Base-by-base conservation (phyloP, 1,140 invertebrate species). In the Drosophila dunni region DNA sequence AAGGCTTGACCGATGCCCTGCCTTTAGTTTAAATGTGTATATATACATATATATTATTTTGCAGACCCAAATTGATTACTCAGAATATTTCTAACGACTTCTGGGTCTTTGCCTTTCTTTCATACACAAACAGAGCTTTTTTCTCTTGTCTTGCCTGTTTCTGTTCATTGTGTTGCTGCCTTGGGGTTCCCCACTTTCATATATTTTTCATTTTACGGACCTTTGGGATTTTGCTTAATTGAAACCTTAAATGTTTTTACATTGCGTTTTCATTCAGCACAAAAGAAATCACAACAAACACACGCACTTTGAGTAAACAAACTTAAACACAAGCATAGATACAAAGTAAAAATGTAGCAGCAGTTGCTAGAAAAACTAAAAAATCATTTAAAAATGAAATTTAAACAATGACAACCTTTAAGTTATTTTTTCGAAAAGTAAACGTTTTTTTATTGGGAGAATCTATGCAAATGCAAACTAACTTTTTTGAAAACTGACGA, bases 241-340 rank as follows among this genome's bases (percentile, higher is more conserved):
- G 84, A 88, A 88, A 80, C 84, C 83, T 88, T 88, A 83, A 88
- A 88, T 88, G 83, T 88, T 88, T 88, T 89, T 89, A 83, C 83
- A 88, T 79, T 72, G 73, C 73, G 53, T 71, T 88, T 48, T 72
- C 71, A 62, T 70, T 50, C 51, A 66, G 61, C 67, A 70, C 10
- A 10, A 71, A 79, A 68, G 66, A 68, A 69, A 71, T 64, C 58
- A 75, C 58, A 81, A 53, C 15, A 45, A 33, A 62, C 34, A 58
- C 20, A 69, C 29, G 34, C 57, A 61, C 36, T 29, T 29, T 29
- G 6, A 29, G 24, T 29, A 54, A 42, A 40, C 8, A 44, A 15
- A 51, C 45, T 29, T 17, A 34, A 40, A 40, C 8, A 40, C 13
- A 9, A n/a, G n/a, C 8, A 15, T n/a, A 13, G 29, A 34, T n/a